Evolutionary conservation across 2,797 vertebrate species (phyloP).

Genomic region (Molothrus aeneus): DNA sequence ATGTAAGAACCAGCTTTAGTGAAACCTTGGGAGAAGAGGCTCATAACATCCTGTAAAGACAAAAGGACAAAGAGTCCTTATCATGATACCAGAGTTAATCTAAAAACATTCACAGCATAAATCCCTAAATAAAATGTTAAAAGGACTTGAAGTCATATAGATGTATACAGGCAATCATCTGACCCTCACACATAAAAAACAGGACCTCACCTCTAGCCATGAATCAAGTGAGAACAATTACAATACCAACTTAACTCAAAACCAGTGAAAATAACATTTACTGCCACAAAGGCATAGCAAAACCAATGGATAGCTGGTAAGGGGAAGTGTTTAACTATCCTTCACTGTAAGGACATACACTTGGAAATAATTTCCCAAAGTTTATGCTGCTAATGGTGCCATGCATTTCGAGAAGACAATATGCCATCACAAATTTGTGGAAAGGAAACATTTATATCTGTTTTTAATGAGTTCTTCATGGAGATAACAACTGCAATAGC

Average conservation of each 20-base stretch:
- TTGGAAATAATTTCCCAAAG: constrained; percentile 17
- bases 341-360: not conserved
- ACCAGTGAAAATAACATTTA: not conserved
- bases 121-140: not conserved
- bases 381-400: constrained; percentile 3
- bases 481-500: constrained; percentile 4
- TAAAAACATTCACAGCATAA: not conserved
- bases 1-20: not conserved
- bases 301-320: not conserved
- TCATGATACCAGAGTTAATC: not conserved
- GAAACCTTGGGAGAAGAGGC: not conserved
- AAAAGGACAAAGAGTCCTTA: not conserved
- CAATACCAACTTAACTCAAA: not conserved
- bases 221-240: not conserved
- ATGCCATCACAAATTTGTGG: not conserved
- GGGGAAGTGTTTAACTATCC: not conserved
- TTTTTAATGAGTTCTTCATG: not conserved
- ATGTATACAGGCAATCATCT: not conserved
- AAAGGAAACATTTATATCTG: not conserved
- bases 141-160: not conserved
- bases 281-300: not conserved
- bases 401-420: constrained; percentile 19
- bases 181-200: not conserved
- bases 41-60: not conserved
- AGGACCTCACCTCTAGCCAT: not conserved